These are phyloP conservation scores for Eurypyga helias DNA, from an alignment of 2,113 vertebrate genomes.

Conservation along the genomic window DNA sequence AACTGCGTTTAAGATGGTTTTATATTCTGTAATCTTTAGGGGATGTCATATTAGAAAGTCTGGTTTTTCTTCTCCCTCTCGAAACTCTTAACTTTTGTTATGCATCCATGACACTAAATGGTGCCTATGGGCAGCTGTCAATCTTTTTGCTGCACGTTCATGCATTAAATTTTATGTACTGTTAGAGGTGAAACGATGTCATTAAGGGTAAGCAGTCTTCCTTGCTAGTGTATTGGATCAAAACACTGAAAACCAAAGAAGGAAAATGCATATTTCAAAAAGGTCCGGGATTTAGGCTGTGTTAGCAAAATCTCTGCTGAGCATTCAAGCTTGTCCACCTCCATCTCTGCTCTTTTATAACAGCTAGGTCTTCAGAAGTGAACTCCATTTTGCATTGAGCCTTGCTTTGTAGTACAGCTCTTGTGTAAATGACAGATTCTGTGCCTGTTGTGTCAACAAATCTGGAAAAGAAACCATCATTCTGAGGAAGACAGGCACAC, in stretches of 20 bases:
- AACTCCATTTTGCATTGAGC: not conserved
- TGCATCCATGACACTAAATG: not conserved
- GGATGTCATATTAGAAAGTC: not conserved
- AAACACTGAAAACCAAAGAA: not conserved
- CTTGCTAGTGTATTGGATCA: not conserved
- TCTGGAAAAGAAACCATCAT: not conserved
- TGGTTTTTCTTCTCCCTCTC: not conserved
- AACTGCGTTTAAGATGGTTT: not conserved
- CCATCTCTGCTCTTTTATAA: not conserved
- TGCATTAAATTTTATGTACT: constrained; percentile 22
- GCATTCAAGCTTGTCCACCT: not conserved
- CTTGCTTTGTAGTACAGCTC: not conserved
- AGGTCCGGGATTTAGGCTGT: not conserved
- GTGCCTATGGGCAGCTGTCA: constrained; percentile 33
- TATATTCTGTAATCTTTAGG: not conserved
- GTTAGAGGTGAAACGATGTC: constrained; percentile 4
- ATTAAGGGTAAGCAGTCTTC: not conserved
- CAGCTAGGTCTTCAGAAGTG: not conserved
- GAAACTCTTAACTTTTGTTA: constrained; percentile 10
- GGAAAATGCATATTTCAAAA: not conserved
- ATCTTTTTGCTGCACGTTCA: not conserved
- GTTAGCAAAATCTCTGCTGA: not conserved
- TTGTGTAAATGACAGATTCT: not conserved
- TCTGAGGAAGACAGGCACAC: not conserved
- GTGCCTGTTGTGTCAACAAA: not conserved